These are phyloP conservation scores for Bos taurus DNA, from an alignment of 2,113 vertebrate genomes.

Conservation along the genomic window ARS-UCD2.0 NC_037335.1:59575001-59575500, in stretches of 20 bases:
- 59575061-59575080: not conserved
- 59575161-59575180: not conserved
- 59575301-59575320: not conserved
- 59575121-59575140: not conserved
- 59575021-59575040: not conserved
- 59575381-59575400: constrained; percentile 1
- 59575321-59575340: not conserved
- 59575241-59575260: not conserved
- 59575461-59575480: constrained; percentile 98
- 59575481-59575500: constrained; percentile 99
- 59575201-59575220: not conserved
- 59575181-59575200: not conserved
- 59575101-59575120: not conserved
- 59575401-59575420: not conserved
- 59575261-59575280: not conserved
- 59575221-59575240: not conserved
- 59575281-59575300: not conserved
- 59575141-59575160: not conserved
- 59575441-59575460: constrained; percentile 98
- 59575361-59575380: constrained; percentile 15
- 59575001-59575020: not conserved
- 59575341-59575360: not conserved
- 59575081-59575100: not conserved
- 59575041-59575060: not conserved
- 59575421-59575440: constrained; percentile 88